phyloP scores from a whole-genome alignment of 2,113 vertebrate species.

The Zosterops japonicus region DNA sequence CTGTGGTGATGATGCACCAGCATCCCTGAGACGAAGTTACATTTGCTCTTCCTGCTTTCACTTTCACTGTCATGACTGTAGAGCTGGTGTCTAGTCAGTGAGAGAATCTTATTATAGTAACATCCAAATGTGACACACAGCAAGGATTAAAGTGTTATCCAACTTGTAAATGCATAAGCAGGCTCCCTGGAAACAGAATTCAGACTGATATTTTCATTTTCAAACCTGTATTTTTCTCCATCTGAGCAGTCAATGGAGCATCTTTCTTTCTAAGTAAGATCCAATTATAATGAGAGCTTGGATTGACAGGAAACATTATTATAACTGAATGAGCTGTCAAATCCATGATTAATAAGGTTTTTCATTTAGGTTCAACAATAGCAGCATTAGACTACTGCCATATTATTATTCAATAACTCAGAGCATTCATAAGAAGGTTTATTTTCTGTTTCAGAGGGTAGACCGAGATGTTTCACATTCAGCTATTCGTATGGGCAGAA shows the following conservation, averaged over 20 bases:
- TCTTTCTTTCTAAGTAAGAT: slow-evolving; percentile 60
- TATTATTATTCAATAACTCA: slow-evolving; percentile 61
- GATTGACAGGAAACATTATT: slow-evolving; percentile 69
- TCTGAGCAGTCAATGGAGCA: slow-evolving; percentile 71
- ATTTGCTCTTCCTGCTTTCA: slow-evolving; percentile 23
- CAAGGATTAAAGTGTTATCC: slow-evolving; percentile 54
- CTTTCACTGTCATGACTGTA: background rate
- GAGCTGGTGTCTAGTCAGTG: background rate
- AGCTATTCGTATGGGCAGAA: background rate
- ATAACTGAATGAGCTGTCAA: slow-evolving; percentile 71
- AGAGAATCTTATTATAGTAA: slow-evolving; percentile 41
- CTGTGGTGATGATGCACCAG: background rate
- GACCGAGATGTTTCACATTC: background rate
- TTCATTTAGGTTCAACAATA: slow-evolving; percentile 70
- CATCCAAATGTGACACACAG: slow-evolving; percentile 28
- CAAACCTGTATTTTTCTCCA: slow-evolving; percentile 64
- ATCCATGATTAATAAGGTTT: slow-evolving; percentile 72
- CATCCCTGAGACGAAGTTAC: background rate
- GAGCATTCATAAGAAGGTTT: background rate
- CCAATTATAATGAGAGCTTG: slow-evolving; percentile 66
- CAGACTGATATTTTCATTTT: slow-evolving; percentile 66
- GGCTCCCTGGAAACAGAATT: slow-evolving; percentile 52
- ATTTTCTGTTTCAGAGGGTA: background rate
- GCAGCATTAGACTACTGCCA: slow-evolving; percentile 4
- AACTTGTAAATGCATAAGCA: slow-evolving; percentile 43